Conservation (phyloP, 2,888 invertebrate species). For the Mythimna lalbum region DNA sequence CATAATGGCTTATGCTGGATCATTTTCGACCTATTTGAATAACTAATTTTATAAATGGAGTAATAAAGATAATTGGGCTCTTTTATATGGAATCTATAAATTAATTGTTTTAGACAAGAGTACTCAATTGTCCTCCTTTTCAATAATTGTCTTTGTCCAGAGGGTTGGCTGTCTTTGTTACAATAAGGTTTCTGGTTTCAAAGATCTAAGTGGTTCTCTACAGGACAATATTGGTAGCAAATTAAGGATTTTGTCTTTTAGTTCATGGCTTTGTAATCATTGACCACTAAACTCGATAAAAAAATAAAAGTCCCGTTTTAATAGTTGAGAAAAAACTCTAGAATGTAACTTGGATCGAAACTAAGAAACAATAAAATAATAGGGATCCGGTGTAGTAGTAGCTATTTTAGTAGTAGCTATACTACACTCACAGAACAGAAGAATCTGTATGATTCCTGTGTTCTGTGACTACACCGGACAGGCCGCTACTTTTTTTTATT, state of each 20-base stretch:
- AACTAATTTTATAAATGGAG: constrained; percentile 31
- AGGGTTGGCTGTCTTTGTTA: not conserved
- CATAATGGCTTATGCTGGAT: constrained; percentile 11
- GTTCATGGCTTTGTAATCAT: not conserved
- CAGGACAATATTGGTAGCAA: not conserved
- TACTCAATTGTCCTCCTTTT: constrained; percentile 1
- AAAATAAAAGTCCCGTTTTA: too few species aligned
- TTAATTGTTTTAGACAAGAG: constrained; percentile 7
- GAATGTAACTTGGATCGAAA: too few species aligned
- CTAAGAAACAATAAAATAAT: too few species aligned
- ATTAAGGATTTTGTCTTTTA: not conserved
- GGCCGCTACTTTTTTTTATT: too few species aligned
- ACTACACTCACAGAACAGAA: too few species aligned
- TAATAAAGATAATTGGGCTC: constrained; percentile 11
- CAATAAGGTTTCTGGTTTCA: not conserved
- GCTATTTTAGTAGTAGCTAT: too few species aligned
- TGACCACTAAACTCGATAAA: not conserved
- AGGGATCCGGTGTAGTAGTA: too few species aligned
- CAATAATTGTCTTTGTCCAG: constrained; percentile 1
- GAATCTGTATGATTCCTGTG: too few species aligned
- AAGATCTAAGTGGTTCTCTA: not conserved
- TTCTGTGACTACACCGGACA: too few species aligned
- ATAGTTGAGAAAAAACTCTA: too few species aligned
- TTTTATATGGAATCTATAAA: constrained; percentile 11
- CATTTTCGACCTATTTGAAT: constrained; percentile 11